Base-by-base conservation (phyloP, 2,888 invertebrate genomes). In the Sphaerophoria taeniata region DNA sequence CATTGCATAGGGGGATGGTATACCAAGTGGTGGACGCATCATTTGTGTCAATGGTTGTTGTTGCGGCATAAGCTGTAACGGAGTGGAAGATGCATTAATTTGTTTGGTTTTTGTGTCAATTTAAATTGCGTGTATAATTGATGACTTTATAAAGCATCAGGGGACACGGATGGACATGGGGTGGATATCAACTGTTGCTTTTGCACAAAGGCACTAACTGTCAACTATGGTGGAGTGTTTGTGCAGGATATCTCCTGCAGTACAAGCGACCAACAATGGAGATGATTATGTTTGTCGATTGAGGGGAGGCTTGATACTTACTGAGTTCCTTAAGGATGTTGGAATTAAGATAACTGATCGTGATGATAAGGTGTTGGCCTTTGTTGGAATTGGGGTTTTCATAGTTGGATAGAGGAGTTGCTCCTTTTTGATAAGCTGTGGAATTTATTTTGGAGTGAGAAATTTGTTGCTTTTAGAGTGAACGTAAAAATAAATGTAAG, bases 321-420 rank as follows among this genome's bases (percentile, higher is more conserved):
- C 88, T 67, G 87, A 79, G 74, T 82, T 88, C 33, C 89, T 89
- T 39, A 88, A 82, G 6, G 90, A 89, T 24, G 92, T 91, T 67
- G 91, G 92, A 77, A 92, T 91, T 3, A 92, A 88, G 89, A 92
- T 90, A 9, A 92, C 89, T 31, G 90, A 89, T 36, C 91, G 88
- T 7, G 11, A 61, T 87, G 74, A 7, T 86, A 88, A 16, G 87
- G 87, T 45, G 88, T 88, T 53, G n/a, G 67, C 69, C 88, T 76
- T 73, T 16, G 45, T n/a, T 4, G 81, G 73, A n/a, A 61, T 39
- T 1, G 69, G 9, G 14, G 63, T 45, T 43, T 81, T 78, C 61
- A 80, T 34, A 16, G 82, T 65, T 76, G 82, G 70, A 58, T 87
- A 87, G 60, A 85, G 72, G 4, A 75, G 67, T 70, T 75, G 56